These are phyloP conservation scores for Chascanopsetta lugubris DNA, from an alignment of 2,113 vertebrate genomes.

Conservation along the genomic window DNA sequence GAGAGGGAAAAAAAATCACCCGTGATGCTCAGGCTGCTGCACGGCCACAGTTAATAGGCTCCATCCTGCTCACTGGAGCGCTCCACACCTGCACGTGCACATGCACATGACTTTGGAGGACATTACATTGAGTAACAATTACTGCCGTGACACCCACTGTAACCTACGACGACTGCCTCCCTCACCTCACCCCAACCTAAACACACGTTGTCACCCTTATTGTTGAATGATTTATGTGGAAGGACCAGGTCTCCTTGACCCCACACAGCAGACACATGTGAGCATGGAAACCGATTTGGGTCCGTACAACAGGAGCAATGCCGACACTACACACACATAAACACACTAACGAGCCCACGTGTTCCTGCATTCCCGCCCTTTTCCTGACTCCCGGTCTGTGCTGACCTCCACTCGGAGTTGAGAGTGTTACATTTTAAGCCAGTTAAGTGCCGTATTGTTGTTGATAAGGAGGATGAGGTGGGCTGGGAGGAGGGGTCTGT, in stretches of 20 bases:
- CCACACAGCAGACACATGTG: neutral
- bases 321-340: constrained; percentile 5
- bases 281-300: neutral
- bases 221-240: neutral
- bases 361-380: constrained; percentile 5
- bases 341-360: neutral
- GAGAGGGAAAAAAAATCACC: constrained; percentile 32
- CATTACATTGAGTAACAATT: neutral
- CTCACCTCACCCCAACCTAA: neutral
- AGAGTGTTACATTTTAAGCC: constrained; percentile 53
- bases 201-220: neutral
- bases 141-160: neutral
- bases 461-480: constrained; percentile 45
- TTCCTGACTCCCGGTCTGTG: constrained; percentile 22
- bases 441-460: constrained; percentile 53
- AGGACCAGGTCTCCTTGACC: neutral
- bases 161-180: neutral
- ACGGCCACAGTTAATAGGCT: constrained; percentile 51
- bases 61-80: constrained; percentile 43
- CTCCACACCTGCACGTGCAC: constrained; percentile 34
- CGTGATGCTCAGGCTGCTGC: constrained; percentile 48
- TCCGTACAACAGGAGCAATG: neutral
- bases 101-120: neutral
- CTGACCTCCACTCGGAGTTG: constrained; percentile 23
- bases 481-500: constrained; percentile 19